Evolutionary conservation across 92 coral and sea anemone genomes (phyloP).

Genomic region (Zoanthus solanderi): DNA sequence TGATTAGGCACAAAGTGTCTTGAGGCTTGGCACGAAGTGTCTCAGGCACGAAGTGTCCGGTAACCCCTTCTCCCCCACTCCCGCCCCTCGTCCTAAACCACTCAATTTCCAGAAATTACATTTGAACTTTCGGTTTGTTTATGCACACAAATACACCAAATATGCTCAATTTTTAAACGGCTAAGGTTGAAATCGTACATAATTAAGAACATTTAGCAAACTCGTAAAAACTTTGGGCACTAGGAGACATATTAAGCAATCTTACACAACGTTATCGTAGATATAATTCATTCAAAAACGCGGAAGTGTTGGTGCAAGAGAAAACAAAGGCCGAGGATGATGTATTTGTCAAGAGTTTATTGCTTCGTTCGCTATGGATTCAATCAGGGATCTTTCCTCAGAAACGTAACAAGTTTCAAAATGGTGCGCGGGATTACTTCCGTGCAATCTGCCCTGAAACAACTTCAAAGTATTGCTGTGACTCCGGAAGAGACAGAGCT

Average conservation of each 20-base stretch:
- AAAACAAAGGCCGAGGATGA: background rate
- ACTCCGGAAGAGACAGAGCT: constrained; percentile 73
- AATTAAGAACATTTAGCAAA: too few relatives aligned
- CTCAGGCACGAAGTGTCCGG: too few relatives aligned
- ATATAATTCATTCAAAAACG: background rate
- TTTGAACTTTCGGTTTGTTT: too few relatives aligned
- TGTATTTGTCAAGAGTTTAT: background rate
- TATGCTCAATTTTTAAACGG: too few relatives aligned
- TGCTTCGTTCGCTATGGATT: background rate
- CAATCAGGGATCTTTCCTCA: background rate
- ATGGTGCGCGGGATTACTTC: constrained; percentile 11
- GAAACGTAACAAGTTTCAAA: background rate
- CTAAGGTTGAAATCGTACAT: too few relatives aligned
- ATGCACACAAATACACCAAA: too few relatives aligned
- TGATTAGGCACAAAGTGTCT: too few relatives aligned
- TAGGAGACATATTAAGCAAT: background rate
- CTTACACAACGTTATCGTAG: background rate
- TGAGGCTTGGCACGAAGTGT: too few relatives aligned
- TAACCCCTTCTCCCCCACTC: too few relatives aligned
- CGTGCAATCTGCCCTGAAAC: constrained; percentile 51
- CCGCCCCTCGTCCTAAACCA: too few relatives aligned
- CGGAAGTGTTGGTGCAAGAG: background rate
- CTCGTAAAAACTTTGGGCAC: too few relatives aligned
- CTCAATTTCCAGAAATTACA: too few relatives aligned
- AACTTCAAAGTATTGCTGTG: constrained; percentile 74